phyloP scores from a whole-genome alignment of 1,140 invertebrate genomes.

The Drosophila repletoides region DNA sequence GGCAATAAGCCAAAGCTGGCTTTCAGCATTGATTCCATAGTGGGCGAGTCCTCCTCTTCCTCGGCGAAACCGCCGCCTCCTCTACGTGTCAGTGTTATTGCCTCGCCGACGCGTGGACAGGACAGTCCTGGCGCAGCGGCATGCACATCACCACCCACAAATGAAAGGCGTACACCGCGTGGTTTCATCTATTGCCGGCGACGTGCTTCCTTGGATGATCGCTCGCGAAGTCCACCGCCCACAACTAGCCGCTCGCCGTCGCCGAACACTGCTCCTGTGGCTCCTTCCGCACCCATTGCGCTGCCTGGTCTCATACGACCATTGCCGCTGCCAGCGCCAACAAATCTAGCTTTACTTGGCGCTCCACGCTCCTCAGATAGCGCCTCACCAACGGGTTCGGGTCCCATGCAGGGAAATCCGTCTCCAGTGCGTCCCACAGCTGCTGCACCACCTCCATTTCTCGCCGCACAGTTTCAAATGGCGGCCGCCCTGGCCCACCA shows the following conservation, averaged over 20 bases:
- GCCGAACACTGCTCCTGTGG: constrained; percentile 30
- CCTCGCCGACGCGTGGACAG: constrained; percentile 61
- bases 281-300: constrained; percentile 79
- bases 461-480: constrained; percentile 87
- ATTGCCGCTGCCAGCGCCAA: constrained; percentile 66
- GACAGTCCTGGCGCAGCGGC: constrained; percentile 50
- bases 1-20: constrained; percentile 94
- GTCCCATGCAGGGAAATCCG: constrained; percentile 3
- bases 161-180: constrained; percentile 46
- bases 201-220: constrained; percentile 58
- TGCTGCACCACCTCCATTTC: constrained; percentile 86
- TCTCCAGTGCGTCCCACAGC: constrained; percentile 53
- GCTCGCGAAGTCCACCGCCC: constrained; percentile 79
- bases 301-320: constrained; percentile 83
- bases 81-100: constrained; percentile 58
- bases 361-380: constrained; percentile 43
- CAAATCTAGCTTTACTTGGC: constrained; percentile 68
- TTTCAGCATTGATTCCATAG: constrained; percentile 97
- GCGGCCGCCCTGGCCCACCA: constrained; percentile 85
- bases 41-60: constrained; percentile 84
- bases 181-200: constrained; percentile 69
- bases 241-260: constrained; percentile 61
- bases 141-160: constrained; percentile 35
- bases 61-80: constrained; percentile 59
- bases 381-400: constrained; percentile 41